Evolutionary conservation across 1,140 invertebrate genomes (phyloP).

Genomic region (Caenorhabditis briggsae): DNA sequence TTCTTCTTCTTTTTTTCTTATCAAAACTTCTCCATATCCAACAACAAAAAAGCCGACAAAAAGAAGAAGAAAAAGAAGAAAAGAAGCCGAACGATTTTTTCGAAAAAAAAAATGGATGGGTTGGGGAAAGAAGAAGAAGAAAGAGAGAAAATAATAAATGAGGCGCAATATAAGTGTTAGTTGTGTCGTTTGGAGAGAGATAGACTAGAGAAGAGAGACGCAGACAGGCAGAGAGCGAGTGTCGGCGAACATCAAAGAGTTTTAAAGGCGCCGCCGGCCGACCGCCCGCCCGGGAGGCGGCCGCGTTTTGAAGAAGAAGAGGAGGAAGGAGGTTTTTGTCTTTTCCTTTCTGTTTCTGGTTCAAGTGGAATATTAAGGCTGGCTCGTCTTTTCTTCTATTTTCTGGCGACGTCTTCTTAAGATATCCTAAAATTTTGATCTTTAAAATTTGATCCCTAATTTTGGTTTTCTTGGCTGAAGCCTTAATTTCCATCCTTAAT

Average conservation of each 20-base stretch:
- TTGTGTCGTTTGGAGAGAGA: too few relatives aligned
- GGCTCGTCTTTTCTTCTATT: not conserved
- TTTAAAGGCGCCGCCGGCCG: constrained; percentile 47
- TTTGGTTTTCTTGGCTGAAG: too few relatives aligned
- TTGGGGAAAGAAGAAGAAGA: not conserved
- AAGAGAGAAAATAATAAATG: constrained; percentile 28
- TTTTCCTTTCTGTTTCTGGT: not conserved
- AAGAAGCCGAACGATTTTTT: constrained; percentile 3
- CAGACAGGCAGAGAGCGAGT: not conserved
- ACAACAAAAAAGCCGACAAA: too few relatives aligned
- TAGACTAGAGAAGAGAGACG: not conserved
- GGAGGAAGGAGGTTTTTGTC: not conserved
- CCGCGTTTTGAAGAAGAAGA: not conserved
- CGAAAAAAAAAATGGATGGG: not conserved
- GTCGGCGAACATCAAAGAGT: constrained; percentile 53
- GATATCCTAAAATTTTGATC: too few relatives aligned
- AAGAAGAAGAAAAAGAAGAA: too few relatives aligned
- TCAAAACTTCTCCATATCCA: too few relatives aligned
- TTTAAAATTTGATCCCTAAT: too few relatives aligned
- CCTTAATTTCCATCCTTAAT: too few relatives aligned
- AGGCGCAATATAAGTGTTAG: not conserved
- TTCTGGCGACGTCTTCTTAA: too few relatives aligned
- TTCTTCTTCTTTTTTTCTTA: too few relatives aligned
- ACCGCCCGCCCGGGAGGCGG: constrained; percentile 22
- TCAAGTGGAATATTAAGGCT: not conserved